phyloP scores from a whole-genome alignment of 2,113 vertebrate genomes.

The Amphilophus citrinellus region DNA sequence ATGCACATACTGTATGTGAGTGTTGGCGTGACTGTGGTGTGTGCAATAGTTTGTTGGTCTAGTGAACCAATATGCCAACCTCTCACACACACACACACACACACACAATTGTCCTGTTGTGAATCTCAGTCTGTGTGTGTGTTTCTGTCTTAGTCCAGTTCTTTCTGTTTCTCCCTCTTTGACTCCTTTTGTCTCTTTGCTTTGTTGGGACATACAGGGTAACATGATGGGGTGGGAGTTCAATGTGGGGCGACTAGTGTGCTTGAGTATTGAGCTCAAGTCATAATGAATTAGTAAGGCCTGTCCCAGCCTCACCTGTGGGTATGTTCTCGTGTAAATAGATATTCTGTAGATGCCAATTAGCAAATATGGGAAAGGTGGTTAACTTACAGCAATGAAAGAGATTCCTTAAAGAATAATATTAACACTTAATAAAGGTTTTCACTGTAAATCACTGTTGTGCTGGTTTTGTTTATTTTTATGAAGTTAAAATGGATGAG shows the following conservation, averaged over 20 bases:
- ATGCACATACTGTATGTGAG: constrained; percentile 31
- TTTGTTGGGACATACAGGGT: constrained; percentile 75
- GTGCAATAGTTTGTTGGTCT: constrained; percentile 50
- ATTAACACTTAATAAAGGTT: constrained; percentile 80
- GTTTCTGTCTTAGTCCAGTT: constrained; percentile 47
- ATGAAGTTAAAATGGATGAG: neutral
- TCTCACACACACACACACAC: constrained; percentile 63
- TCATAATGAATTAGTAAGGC: constrained; percentile 34
- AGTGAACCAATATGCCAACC: constrained; percentile 57
- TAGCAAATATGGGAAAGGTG: constrained; percentile 44
- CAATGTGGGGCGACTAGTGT: constrained; percentile 23
- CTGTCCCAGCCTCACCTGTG: constrained; percentile 68
- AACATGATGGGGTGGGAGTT: constrained; percentile 31
- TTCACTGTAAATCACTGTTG: constrained; percentile 69
- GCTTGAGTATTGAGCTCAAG: constrained; percentile 26
- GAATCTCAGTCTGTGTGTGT: constrained; percentile 42
- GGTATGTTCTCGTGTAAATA: constrained; percentile 74
- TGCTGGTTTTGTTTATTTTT: neutral
- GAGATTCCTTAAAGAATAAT: constrained; percentile 72
- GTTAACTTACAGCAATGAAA: constrained; percentile 55
- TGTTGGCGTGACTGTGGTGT: constrained; percentile 43
- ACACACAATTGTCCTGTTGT: constrained; percentile 56
- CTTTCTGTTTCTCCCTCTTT: constrained; percentile 44
- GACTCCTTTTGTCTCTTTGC: constrained; percentile 31
- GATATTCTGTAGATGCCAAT: constrained; percentile 67